Percentiles rank a stretch among this genome's conserved stretches.
Evolutionary conservation across 2,888 invertebrate species (phyloP).

Genomic region (Meteorus cinctellus): DNA sequence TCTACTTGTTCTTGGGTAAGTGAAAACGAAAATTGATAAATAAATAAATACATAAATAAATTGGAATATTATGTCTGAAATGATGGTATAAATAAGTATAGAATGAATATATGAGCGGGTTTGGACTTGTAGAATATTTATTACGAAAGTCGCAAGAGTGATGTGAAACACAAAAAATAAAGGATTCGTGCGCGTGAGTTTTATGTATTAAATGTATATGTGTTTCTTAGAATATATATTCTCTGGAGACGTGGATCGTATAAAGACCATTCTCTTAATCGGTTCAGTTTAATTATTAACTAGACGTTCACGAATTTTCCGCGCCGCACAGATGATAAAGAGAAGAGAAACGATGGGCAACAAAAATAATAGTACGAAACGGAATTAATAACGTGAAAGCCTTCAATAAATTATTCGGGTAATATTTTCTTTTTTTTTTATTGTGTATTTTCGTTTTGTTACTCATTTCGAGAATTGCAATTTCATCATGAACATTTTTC

Average conservation of each 20-base stretch:
- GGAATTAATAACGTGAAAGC: neutral
- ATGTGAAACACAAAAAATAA: conserved; percentile 5
- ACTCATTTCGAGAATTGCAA: neutral
- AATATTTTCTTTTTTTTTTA: neutral
- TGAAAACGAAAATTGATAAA: neutral
- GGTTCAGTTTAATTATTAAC: conserved; percentile 5
- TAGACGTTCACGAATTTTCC: neutral
- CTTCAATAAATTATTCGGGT: neutral
- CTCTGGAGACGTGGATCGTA: neutral
- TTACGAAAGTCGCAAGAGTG: conserved; percentile 14
- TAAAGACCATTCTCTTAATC: conserved; percentile 1
- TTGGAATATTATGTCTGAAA: neutral
- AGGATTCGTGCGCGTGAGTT: neutral
- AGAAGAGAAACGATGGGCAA: neutral
- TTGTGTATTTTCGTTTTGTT: neutral
- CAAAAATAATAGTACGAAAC: neutral
- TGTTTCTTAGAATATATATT: neutral
- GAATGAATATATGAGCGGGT: neutral
- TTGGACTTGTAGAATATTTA: conserved; percentile 13
- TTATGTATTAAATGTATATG: neutral
- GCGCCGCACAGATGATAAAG: neutral
- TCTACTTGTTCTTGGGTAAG: neutral
- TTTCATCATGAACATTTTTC: no score
- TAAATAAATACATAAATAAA: neutral
- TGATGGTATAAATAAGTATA: neutral